phyloP scores from a whole-genome alignment of 2,113 vertebrate species.

The Alectura lathami region DNA sequence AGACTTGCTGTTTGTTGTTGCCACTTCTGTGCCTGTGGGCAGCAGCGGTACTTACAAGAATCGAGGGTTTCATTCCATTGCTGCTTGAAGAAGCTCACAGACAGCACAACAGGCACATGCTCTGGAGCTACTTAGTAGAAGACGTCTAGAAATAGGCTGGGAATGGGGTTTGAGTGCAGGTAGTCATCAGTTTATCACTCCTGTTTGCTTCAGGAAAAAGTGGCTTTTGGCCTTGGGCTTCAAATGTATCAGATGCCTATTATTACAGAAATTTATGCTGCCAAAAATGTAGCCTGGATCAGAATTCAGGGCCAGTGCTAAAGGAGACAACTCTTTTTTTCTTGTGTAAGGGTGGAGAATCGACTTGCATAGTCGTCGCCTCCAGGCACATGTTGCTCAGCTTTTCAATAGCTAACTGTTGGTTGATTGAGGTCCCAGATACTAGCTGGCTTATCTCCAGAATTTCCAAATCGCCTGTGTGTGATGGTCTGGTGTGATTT shows the following conservation, averaged over 20 bases:
- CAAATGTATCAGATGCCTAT: neutral
- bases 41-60: neutral
- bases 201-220: neutral
- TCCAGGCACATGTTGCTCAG: neutral
- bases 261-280: neutral
- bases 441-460: neutral
- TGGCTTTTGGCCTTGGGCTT: neutral
- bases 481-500: neutral
- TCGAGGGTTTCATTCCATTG: neutral
- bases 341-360: neutral
- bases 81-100: neutral
- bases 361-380: neutral
- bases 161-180: neutral
- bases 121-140: neutral
- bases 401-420: neutral
- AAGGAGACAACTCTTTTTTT: neutral
- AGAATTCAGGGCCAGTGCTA: neutral
- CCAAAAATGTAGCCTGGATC: neutral
- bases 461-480: neutral
- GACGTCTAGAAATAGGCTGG: neutral
- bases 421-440: neutral
- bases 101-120: neutral
- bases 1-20: slow-evolving; percentile 2
- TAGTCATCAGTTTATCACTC: neutral
- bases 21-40: neutral